phyloP scores from a whole-genome alignment of 1,140 invertebrate species.

The Caerostris darwini region DNA sequence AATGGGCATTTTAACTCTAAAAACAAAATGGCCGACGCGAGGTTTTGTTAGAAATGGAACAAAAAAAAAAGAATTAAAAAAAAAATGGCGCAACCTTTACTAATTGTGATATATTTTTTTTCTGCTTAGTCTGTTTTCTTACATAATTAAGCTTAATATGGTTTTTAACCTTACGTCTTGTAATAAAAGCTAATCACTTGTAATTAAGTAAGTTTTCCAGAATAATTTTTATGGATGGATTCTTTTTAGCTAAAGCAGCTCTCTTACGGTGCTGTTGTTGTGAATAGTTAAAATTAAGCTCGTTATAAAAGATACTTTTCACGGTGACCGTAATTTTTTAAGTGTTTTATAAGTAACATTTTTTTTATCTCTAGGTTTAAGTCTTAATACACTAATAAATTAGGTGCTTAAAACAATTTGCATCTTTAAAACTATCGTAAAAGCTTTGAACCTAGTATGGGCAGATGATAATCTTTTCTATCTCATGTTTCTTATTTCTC shows the following conservation, averaged over 20 bases:
- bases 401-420: too few relatives aligned
- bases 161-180: not conserved
- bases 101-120: not conserved
- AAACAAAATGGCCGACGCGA: not conserved
- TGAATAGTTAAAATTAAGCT: not conserved
- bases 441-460: too few relatives aligned
- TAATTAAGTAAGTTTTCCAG: not conserved
- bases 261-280: not conserved
- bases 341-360: too few relatives aligned
- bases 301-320: too few relatives aligned
- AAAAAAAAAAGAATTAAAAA: too few relatives aligned
- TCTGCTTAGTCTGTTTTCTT: not conserved
- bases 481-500: too few relatives aligned
- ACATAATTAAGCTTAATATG: conserved; percentile 11
- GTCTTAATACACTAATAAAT: too few relatives aligned
- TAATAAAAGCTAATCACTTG: conserved; percentile 7
- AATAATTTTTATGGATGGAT: not conserved
- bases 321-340: too few relatives aligned
- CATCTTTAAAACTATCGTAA: too few relatives aligned
- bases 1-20: not conserved
- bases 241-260: not conserved
- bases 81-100: not conserved
- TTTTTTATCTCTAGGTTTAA: too few relatives aligned
- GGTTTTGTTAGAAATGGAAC: not conserved
- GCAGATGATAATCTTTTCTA: too few relatives aligned